phyloP scores from a whole-genome alignment of 2,113 vertebrate species.

The Carassius gibelio region DNA sequence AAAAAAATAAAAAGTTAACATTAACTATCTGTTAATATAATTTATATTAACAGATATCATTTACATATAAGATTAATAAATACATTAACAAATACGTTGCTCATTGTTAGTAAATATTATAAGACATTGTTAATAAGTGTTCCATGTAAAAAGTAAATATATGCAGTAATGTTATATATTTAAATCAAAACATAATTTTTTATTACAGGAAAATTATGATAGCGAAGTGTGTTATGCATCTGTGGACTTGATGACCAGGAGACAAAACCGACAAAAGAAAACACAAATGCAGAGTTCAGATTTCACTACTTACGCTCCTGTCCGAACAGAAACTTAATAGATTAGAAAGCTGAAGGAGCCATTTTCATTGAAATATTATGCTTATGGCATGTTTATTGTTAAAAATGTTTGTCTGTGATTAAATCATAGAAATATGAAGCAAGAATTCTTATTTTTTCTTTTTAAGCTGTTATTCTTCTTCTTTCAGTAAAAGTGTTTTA shows the following conservation, averaged over 20 bases:
- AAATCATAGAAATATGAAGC: not conserved
- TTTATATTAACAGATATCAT: no score
- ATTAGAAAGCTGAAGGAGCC: not conserved
- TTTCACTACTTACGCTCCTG: not conserved
- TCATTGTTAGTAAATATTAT: no score
- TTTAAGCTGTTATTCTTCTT: not conserved
- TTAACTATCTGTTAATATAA: no score
- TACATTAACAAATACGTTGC: no score
- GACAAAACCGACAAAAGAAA: not conserved
- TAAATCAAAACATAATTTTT: no score
- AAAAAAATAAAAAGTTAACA: no score
- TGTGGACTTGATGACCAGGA: not conserved
- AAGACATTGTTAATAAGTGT: no score
- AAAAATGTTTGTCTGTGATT: not conserved
- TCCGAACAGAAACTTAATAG: not conserved
- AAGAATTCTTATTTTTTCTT: no score
- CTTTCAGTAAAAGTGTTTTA: not conserved
- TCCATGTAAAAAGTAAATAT: no score
- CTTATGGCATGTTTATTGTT: not conserved
- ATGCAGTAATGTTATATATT: no score
- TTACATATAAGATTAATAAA: no score
- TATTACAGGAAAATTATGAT: not conserved
- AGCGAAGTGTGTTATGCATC: slow-evolving; percentile 24
- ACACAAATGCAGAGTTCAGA: not conserved
- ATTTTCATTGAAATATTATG: not conserved